Evolutionary conservation across 1,140 invertebrate species (phyloP), one percentile per base, ranked within the genome.

Genomic region (Lasioglossum baleicum): DNA sequence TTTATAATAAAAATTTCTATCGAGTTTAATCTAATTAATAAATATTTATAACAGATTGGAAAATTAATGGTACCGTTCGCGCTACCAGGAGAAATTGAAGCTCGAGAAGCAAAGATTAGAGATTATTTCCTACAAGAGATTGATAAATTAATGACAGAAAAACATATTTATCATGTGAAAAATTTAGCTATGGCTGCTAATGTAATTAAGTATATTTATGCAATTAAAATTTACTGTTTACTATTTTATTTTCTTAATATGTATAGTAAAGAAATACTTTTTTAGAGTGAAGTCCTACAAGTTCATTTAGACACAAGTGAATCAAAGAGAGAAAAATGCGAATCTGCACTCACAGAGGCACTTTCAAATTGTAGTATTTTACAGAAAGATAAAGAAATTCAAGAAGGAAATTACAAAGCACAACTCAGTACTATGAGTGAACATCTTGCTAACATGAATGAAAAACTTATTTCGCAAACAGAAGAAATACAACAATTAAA

Each of bases 361-460:
- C 87, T 93, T 72, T 91, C 91, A 31, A 93, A 92, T 75, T 90
- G 91, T 79, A 93, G 91, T 80, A 93, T 87, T 81, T 87, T 94
- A 31, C 93, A 94, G 82, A 94, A 94, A 82, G 94, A 94, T 81
- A 92, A 94, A 87, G 94, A 93, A 79, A 84, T 88, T 51, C 91
- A 93, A 83, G 92, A 93, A 80, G 89, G 91, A 79, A 98, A 97
- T 92, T 98, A 98, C 90, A 97, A 98, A 92, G 94, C 95, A 70
- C 98, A 99, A 92, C 94, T 99, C 64, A 97, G 96, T 83, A 96
- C 97, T 60, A 96, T 99, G 94, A 98, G 97, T 74, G 98, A 98
- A 91, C 97, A 98, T 94, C 94, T 98, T 83, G 98, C 97, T 26
- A 96, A 96, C 78, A 96, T 98, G 93, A 98, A 98, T 92, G 97